Percentiles rank a stretch among this genome's conserved stretches.
Conservation (phyloP, 2,113 vertebrate species). For the Halcyon malimbica region DNA sequence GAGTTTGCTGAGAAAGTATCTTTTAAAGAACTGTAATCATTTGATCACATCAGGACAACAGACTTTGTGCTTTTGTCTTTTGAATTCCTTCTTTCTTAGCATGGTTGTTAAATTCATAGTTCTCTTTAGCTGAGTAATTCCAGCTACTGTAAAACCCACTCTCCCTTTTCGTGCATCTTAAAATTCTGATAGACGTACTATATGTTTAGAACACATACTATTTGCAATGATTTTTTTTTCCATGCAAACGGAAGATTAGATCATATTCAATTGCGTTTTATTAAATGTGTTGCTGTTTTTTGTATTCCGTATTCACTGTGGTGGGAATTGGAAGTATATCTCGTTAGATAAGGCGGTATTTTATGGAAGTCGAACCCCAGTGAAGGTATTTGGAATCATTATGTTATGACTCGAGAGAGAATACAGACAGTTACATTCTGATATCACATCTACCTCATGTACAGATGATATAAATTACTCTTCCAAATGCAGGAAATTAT, state of each 20-base stretch:
- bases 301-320: background rate
- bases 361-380: background rate
- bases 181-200: background rate
- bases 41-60: background rate
- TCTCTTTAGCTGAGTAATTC: background rate
- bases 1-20: background rate
- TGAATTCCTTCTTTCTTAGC: background rate
- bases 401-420: background rate
- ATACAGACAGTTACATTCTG: background rate
- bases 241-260: background rate
- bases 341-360: background rate
- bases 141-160: background rate
- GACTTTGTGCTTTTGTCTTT: background rate
- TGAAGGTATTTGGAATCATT: background rate
- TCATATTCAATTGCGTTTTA: background rate
- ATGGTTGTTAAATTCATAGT: background rate
- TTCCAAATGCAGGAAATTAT: background rate
- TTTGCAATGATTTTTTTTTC: background rate
- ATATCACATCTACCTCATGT: background rate
- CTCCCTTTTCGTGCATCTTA: background rate
- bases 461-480: background rate
- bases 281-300: background rate
- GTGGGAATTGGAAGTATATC: background rate
- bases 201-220: background rate
- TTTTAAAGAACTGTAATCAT: background rate